These are phyloP conservation scores for Molanna angustata DNA, from an alignment of 2,888 invertebrate genomes.

Conservation along the genomic window DNA sequence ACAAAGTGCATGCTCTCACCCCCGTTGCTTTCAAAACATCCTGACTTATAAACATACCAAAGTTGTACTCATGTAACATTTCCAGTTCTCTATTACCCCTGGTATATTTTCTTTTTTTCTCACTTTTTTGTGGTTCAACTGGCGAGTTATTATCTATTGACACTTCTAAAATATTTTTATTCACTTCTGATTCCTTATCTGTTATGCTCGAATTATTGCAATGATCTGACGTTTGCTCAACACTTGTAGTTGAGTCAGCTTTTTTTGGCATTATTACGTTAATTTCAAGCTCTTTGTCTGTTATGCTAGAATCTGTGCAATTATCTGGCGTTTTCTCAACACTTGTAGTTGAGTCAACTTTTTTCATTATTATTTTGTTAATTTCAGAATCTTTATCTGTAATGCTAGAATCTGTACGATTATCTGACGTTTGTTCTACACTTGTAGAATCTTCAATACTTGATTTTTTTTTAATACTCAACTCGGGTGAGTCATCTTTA, in stretches of 20 bases:
- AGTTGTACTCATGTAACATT: constrained; percentile 65
- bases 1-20: constrained; percentile 61
- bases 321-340: no score
- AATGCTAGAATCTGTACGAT: no score
- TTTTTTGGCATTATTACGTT: not conserved
- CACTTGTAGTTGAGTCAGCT: not conserved
- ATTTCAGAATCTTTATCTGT: no score
- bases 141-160: constrained; percentile 5
- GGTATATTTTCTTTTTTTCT: constrained; percentile 34
- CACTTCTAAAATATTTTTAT: no score
- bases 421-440: no score
- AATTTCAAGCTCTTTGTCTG: no score
- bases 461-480: no score
- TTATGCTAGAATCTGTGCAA: no score
- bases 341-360: no score
- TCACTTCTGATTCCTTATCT: not conserved
- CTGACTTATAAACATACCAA: constrained; percentile 67
- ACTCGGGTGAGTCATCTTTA: no score
- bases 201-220: not conserved
- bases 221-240: not conserved
- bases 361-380: no score
- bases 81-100: constrained; percentile 55
- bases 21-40: constrained; percentile 62
- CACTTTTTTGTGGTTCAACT: constrained; percentile 37
- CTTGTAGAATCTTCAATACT: no score